Evolutionary conservation across 1,140 invertebrate genomes (phyloP).

Genomic region (Heterodera schachtii): DNA sequence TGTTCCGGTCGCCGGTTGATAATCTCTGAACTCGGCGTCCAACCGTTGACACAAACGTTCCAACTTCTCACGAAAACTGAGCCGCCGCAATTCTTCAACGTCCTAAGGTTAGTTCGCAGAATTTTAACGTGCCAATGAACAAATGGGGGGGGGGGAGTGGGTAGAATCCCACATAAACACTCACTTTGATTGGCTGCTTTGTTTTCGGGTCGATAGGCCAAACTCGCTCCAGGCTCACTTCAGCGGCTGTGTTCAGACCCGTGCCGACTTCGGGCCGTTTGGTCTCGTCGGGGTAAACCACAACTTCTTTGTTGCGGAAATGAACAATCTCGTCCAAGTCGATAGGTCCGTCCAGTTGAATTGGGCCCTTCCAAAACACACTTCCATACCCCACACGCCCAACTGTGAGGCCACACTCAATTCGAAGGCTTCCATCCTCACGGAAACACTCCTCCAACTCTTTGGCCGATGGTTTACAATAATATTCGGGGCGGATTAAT

Average conservation of each 20-base stretch:
- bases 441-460: slow-evolving; percentile 73
- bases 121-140: neutral
- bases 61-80: slow-evolving; percentile 86
- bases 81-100: slow-evolving; percentile 75
- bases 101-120: slow-evolving; percentile 67
- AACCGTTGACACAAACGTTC: slow-evolving; percentile 81
- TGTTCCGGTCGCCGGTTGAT: slow-evolving; percentile 88
- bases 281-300: slow-evolving; percentile 74
- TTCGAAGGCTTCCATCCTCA: slow-evolving; percentile 13
- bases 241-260: slow-evolving; percentile 86
- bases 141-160: no score
- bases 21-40: slow-evolving; percentile 87
- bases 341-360: slow-evolving; percentile 47
- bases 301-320: slow-evolving; percentile 73
- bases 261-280: slow-evolving; percentile 78
- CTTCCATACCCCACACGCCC: slow-evolving; percentile 71
- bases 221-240: slow-evolving; percentile 86
- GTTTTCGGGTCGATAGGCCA: slow-evolving; percentile 88
- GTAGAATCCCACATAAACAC: neutral
- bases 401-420: slow-evolving; percentile 32
- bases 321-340: slow-evolving; percentile 68
- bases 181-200: slow-evolving; percentile 77
- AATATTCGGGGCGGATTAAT: slow-evolving; percentile 38
- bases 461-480: slow-evolving; percentile 75
- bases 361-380: slow-evolving; percentile 76